These are phyloP conservation scores for Brienomyrus longianalis DNA, from an alignment of 2,113 vertebrate genomes.

Conservation along the genomic window DNA sequence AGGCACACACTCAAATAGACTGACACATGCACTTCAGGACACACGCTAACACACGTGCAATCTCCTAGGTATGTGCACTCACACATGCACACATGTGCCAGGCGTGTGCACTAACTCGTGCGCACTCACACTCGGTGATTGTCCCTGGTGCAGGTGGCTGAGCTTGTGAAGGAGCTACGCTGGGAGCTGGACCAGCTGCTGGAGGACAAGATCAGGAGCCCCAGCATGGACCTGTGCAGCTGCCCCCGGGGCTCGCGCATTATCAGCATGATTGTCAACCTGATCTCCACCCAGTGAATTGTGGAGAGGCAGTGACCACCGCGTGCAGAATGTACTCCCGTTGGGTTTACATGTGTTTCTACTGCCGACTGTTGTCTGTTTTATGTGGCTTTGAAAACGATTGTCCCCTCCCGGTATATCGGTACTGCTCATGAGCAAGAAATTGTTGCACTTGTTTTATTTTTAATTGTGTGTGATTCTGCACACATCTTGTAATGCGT, in stretches of 20 bases:
- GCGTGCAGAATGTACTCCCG: not conserved
- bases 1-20: not conserved
- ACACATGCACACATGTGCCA: too few relatives aligned
- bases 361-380: not conserved
- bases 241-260: slow-evolving; percentile 90
- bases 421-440: not conserved
- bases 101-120: not conserved
- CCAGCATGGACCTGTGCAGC: slow-evolving; percentile 80
- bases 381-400: not conserved
- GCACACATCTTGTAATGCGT: slow-evolving; percentile 36
- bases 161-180: slow-evolving; percentile 87
- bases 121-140: not conserved
- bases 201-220: slow-evolving; percentile 89
- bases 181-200: slow-evolving; percentile 88
- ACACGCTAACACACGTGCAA: too few relatives aligned
- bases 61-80: too few relatives aligned
- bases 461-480: slow-evolving; percentile 33
- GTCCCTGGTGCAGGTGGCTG: slow-evolving; percentile 71
- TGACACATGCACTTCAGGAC: not conserved
- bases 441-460: slow-evolving; percentile 1
- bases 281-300: slow-evolving; percentile 78
- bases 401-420: not conserved
- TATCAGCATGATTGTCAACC: slow-evolving; percentile 88
- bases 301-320: not conserved
- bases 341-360: not conserved